Base-by-base conservation (phyloP, 2,113 vertebrate genomes). In the Scytalopus superciliaris region DNA sequence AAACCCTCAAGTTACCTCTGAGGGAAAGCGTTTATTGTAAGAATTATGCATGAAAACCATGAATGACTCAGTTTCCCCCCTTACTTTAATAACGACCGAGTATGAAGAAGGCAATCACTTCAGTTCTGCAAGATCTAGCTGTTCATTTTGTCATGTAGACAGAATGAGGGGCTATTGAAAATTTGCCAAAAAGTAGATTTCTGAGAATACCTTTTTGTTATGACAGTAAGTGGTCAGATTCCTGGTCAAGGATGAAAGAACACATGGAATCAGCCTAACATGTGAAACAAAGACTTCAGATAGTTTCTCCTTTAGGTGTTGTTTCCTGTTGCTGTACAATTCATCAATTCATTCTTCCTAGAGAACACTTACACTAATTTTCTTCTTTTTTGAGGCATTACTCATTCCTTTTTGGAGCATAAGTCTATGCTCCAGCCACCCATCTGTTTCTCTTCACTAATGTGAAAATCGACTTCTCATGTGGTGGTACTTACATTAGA, bases 11-110 rank as follows among this genome's bases (percentile, higher is more conserved):
- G 30, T 63, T 69, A 59, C 35, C 24, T 81, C 45, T 50, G 37
- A 56, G 52, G 14, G n/a, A 49, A 91, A 69, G 27, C 0, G 0
- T 52, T 0, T 52, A 6, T 49, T 77, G 30, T 45, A 62, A 90
- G 57, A 85, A 74, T 28, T 33, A 33, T 0, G 0, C 17, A 35
- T 31, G 47, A 78, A 68, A 52, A 75, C 1, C 10, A n/a, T 23
- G 31, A 53, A 33, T 82, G 37, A 85, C 62, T 90, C 67, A 67
- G 49, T 86, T 83, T 93, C 50, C 18, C 18, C 28, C 40, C 35
- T 60, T 73, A 15, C n/a, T 79, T 88, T 87, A 25, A 28, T 55
- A 52, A 70, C 9, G 14, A 35, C 14, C 15, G 3, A 39, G 33
- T 66, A 19, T 53, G 64, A 90, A 74, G 31, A 83, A 91, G 67